A percentile compares a stretch with the other conserved stretches of the same genome.
phyloP scores from a whole-genome alignment of 2,113 vertebrate species.

The Oceanites oceanicus region DNA sequence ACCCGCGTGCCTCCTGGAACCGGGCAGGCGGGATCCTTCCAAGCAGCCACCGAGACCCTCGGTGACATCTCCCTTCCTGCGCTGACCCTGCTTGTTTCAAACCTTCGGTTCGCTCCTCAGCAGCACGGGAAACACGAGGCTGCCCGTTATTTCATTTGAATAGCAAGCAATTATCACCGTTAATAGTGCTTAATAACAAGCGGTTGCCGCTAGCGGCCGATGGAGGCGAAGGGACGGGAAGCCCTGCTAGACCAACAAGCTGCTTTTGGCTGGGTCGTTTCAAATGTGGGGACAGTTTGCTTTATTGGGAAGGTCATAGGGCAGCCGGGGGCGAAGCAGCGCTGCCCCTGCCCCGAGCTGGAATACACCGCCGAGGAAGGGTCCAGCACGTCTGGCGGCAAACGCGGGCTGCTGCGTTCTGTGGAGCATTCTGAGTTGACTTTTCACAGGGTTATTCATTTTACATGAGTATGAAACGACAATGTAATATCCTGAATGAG shows the following conservation, averaged over 20 bases:
- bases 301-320: background rate
- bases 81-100: background rate
- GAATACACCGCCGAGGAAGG: background rate
- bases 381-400: background rate
- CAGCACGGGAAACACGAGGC: background rate
- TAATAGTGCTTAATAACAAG: background rate
- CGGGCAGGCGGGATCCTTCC: background rate
- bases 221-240: background rate
- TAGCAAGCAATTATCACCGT: background rate
- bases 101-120: background rate
- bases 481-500: background rate
- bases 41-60: background rate
- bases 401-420: background rate
- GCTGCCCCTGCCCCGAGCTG: background rate
- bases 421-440: background rate
- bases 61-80: background rate
- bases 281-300: background rate
- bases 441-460: background rate
- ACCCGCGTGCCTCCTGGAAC: background rate
- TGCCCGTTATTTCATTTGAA: background rate
- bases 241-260: background rate
- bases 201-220: rapidly evolving
- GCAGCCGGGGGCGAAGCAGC: background rate
- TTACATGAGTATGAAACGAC: background rate
- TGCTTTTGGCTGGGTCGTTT: background rate